Evolutionary conservation across 2,888 invertebrate genomes (phyloP).

Genomic region (Andrena minutula): DNA sequence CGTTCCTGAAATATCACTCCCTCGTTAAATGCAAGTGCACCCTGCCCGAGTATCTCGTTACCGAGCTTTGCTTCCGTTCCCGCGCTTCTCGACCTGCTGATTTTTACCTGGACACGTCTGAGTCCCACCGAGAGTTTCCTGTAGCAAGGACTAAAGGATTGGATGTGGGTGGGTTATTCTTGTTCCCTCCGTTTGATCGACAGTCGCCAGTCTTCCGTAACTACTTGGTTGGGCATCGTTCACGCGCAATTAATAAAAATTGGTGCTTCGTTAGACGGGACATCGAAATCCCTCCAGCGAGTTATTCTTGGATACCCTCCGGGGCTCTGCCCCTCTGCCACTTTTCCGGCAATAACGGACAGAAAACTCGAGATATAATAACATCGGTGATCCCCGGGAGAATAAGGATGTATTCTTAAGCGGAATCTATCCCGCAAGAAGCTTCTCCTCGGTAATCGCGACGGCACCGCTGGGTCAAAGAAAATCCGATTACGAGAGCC

Average conservation of each 20-base stretch:
- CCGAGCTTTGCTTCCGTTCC: conserved; percentile 6
- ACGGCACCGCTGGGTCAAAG: conserved; percentile 49
- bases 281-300: conserved; percentile 5
- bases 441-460: conserved; percentile 67
- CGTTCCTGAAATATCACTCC: conserved; percentile 59
- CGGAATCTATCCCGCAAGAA: conserved; percentile 54
- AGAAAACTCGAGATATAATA: conserved; percentile 55
- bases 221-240: background rate
- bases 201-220: background rate
- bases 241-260: conserved; percentile 56
- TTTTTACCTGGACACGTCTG: background rate
- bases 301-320: conserved; percentile 6
- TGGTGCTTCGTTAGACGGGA: conserved; percentile 45
- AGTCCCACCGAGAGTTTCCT: background rate
- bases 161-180: background rate
- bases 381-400: conserved; percentile 55
- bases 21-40: conserved; percentile 51
- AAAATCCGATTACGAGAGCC: conserved; percentile 65
- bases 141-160: conserved; percentile 2
- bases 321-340: background rate
- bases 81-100: background rate
- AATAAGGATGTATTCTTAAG: conserved; percentile 62
- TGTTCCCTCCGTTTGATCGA: background rate
- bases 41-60: conserved; percentile 53
- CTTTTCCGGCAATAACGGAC: conserved; percentile 35